phyloP scores from a whole-genome alignment of 2,797 vertebrate species.

The Lithobates pipiens region DNA sequence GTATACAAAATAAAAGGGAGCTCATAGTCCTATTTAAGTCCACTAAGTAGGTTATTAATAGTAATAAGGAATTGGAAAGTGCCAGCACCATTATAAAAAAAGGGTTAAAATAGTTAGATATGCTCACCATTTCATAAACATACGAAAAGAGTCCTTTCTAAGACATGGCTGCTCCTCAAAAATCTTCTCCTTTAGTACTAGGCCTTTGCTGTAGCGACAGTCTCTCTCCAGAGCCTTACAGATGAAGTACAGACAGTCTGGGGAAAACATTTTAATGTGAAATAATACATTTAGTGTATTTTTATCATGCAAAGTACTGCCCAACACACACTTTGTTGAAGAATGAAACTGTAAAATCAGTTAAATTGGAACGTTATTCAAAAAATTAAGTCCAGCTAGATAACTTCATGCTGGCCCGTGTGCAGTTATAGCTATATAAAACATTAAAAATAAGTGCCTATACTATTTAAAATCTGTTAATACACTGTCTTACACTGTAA shows the following conservation, averaged over 20 bases:
- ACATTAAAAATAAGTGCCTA: too few relatives aligned
- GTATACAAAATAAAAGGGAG: too few relatives aligned
- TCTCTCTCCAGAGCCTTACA: conserved; percentile 95
- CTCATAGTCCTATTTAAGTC: background rate
- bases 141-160: conserved; percentile 88
- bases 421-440: too few relatives aligned
- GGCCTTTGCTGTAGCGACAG: conserved; percentile 90
- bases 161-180: conserved; percentile 95
- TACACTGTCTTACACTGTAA: too few relatives aligned
- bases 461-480: too few relatives aligned
- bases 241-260: conserved; percentile 95
- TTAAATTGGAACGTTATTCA: too few relatives aligned
- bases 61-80: too few relatives aligned
- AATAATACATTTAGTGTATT: background rate
- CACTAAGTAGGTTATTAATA: background rate
- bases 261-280: background rate
- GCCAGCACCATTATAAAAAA: background rate
- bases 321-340: too few relatives aligned
- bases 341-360: too few relatives aligned
- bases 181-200: conserved; percentile 95
- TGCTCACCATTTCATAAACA: conserved; percentile 91
- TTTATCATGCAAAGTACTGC: too few relatives aligned
- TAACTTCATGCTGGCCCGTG: too few relatives aligned
- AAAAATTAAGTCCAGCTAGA: too few relatives aligned
- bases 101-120: background rate